Evolutionary conservation across 92 coral and sea anemone species (phyloP), one percentile per base, ranked within the genome.

Genomic region (Muricea muricata): DNA sequence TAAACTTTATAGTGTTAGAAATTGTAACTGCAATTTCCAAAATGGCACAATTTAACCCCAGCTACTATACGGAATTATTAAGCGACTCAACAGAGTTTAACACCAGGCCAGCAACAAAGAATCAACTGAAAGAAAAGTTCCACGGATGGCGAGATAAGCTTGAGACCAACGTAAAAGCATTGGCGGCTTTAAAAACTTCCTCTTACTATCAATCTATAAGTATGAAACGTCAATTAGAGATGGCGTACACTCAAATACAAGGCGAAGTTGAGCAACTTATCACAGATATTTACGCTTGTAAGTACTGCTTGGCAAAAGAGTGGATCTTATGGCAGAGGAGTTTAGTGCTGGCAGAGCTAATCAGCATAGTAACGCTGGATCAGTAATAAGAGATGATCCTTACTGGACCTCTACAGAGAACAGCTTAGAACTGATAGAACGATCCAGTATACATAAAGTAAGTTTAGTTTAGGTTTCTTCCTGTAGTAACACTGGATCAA

Each of bases 1-100:
- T 46, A 18, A 29, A 66, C 25, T 90, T 33, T 46, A 75, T 68
- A 46, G 85, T 90, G 86, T 92, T 82, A 68, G 97, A 93, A 58
- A 73, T 88, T 17, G 93, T 88, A 73, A 78, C 92, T 30, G 90
- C 92, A 0, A 86, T 86, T 82, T 81, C 48, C 89, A 85, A 93
- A 78, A 90, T 93, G 33, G 73, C 25, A 67, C 90, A 85, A 75
- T 85, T 87, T 75, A 91, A 91, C 85, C 21, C 80, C 5, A 68
- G 42, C 0, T 90, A 84, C 79, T 88, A 60, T 32, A 47, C 55
- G 3, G 58, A 57, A 25, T 46, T 91, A 37, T n/a, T 13, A 1
- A 75, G 80, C 65, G 80, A 75, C 65, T 35, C 54, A 15, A 45
- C 23, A 7, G 80, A 75, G 41, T 75, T 75, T 6, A 47, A 29